Conservation (phyloP, 1,140 invertebrate species). For the Psilanteris sp. region DNA sequence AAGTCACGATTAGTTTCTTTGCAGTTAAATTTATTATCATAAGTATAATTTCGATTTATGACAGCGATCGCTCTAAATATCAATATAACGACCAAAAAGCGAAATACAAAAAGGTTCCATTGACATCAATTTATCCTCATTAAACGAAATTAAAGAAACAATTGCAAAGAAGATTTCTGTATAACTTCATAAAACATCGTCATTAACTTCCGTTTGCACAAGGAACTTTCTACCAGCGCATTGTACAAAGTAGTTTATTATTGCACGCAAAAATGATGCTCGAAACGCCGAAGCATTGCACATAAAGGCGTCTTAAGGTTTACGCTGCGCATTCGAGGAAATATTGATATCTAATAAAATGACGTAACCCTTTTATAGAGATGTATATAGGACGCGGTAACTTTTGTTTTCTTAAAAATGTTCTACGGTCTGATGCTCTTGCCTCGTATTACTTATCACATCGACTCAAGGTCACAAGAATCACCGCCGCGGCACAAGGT, state of each 20-base stretch:
- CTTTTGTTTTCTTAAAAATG: conserved; percentile 57
- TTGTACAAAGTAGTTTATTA: background rate
- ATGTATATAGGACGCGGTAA: conserved; percentile 36
- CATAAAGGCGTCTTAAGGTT: no score
- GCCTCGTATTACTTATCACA: conserved; percentile 48
- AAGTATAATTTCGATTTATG: conserved; percentile 4
- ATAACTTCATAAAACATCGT: no score
- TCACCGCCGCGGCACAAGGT: conserved; percentile 18
- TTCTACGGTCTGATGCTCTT: conserved; percentile 44
- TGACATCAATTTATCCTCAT: no score
- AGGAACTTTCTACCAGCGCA: background rate
- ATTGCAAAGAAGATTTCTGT: no score
- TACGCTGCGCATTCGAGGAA: background rate
- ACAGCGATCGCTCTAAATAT: background rate
- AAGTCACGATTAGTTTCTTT: conserved; percentile 11
- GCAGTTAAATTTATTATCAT: background rate
- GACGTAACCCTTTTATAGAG: conserved; percentile 20
- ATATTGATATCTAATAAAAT: conserved; percentile 10
- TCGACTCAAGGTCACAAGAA: conserved; percentile 30
- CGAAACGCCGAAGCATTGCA: no score
- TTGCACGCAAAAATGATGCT: no score
- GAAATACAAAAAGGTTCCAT: conserved; percentile 10
- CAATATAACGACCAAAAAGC: background rate
- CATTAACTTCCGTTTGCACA: no score
- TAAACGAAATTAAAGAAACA: no score